Conservation (phyloP, 2,113 vertebrate genomes). For the Taurulus bubalis region DNA sequence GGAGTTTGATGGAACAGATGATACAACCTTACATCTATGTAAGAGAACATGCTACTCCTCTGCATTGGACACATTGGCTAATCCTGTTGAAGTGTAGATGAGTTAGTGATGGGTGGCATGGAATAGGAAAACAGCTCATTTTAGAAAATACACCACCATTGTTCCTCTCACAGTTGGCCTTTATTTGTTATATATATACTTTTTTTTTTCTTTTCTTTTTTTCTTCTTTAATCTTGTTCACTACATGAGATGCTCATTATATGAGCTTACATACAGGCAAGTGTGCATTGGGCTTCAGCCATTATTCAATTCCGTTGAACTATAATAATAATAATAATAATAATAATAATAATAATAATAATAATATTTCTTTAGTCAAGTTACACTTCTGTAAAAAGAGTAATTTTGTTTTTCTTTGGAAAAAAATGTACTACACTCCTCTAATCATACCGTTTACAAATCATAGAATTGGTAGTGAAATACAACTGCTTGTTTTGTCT, state of each 20-base stretch:
- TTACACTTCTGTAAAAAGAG: background rate
- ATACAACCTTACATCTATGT: slow-evolving; percentile 13
- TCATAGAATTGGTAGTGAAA: background rate
- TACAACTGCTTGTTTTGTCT: background rate
- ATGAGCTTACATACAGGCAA: background rate
- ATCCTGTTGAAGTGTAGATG: slow-evolving; percentile 68
- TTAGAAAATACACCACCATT: slow-evolving; percentile 12
- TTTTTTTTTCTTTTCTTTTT: background rate
- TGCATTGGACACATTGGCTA: slow-evolving; percentile 6
- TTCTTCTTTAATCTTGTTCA: background rate
- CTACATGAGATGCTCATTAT: background rate
- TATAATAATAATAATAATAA: background rate
- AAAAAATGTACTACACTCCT: background rate
- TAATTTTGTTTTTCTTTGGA: background rate
- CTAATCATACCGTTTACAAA: background rate
- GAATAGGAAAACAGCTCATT: slow-evolving; percentile 11
- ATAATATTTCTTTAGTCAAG: background rate
- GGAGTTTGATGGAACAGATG: slow-evolving; percentile 19
- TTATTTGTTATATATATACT: background rate
- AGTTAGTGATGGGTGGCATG: slow-evolving; percentile 35
- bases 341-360: background rate
- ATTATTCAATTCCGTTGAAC: background rate
- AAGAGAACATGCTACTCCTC: slow-evolving; percentile 40
- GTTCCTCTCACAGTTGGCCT: background rate
- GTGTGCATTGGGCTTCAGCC: background rate